Evolutionary conservation across 2,113 vertebrate species (phyloP).

Genomic region (Pungitius pungitius): DNA sequence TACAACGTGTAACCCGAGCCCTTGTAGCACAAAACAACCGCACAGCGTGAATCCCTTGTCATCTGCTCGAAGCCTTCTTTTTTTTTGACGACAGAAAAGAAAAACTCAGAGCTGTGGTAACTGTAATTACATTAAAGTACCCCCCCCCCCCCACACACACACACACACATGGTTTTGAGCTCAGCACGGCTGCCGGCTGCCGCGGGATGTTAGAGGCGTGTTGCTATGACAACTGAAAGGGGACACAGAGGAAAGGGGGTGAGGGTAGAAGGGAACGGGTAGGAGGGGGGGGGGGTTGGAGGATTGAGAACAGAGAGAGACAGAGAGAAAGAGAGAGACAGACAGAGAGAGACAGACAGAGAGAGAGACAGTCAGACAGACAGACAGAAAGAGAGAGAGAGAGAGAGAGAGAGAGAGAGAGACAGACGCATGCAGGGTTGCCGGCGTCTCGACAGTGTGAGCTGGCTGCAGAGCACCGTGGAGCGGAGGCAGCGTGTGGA

Average conservation of each 20-base stretch:
- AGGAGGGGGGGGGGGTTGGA: constrained; percentile 48
- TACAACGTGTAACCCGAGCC: constrained; percentile 22
- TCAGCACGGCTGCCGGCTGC: constrained; percentile 82
- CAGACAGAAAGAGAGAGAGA: neutral
- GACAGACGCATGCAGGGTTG: constrained; percentile 40
- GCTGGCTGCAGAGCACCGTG: constrained; percentile 37
- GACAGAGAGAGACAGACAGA: constrained; percentile 27
- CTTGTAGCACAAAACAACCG: constrained; percentile 40
- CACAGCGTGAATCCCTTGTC: constrained; percentile 57
- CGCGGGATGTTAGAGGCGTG: constrained; percentile 89
- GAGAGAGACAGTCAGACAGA: neutral
- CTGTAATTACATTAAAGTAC: constrained; percentile 70
- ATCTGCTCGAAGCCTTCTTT: constrained; percentile 29
- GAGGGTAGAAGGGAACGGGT: constrained; percentile 34
- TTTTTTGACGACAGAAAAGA: constrained; percentile 43
- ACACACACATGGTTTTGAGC: constrained; percentile 57
- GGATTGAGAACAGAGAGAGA: neutral
- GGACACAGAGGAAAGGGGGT: constrained; percentile 72
- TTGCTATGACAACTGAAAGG: constrained; percentile 92
- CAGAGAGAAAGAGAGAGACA: constrained; percentile 52
- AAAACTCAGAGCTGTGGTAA: constrained; percentile 61
- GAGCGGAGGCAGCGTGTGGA: constrained; percentile 42
- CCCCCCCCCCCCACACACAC: constrained; percentile 13
- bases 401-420: constrained; percentile 7
- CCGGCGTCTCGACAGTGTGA: constrained; percentile 73